A percentile compares a stretch with the other conserved stretches of the same genome.
phyloP scores from a whole-genome alignment of 2,888 invertebrate species.

The Crocallis elinguaria region DNA sequence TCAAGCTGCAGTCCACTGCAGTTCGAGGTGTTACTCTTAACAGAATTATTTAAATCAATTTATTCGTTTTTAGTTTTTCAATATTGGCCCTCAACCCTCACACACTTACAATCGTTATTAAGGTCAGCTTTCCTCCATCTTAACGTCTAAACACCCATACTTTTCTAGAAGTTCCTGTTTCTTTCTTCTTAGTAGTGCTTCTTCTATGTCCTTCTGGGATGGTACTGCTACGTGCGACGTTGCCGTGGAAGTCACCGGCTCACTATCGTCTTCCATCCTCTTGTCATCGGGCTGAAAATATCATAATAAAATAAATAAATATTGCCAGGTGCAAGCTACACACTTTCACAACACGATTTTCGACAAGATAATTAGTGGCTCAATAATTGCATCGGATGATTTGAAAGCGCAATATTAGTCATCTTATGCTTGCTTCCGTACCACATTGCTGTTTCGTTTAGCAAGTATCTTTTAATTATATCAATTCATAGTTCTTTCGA shows the following conservation, averaged over 20 bases:
- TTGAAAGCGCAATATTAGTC: too few species aligned
- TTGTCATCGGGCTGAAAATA: slow-evolving; percentile 72
- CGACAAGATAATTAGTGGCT: too few species aligned
- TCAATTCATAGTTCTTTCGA: too few species aligned
- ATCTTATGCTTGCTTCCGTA: too few species aligned
- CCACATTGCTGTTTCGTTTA: too few species aligned
- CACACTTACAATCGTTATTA: background rate
- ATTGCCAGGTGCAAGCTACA: background rate
- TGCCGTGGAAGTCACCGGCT: slow-evolving; percentile 42
- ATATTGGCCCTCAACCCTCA: slow-evolving; percentile 5
- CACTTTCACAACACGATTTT: too few species aligned
- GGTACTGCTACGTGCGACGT: slow-evolving; percentile 94
- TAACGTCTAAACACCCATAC: slow-evolving; percentile 87
- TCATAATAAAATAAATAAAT: background rate
- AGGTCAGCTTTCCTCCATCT: slow-evolving; percentile 72
- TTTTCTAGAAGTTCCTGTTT: slow-evolving; percentile 96
- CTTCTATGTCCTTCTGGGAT: slow-evolving; percentile 96
- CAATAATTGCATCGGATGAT: too few species aligned
- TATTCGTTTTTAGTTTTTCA: too few species aligned
- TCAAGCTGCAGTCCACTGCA: too few species aligned
- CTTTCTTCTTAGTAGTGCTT: slow-evolving; percentile 94
- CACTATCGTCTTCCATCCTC: slow-evolving; percentile 67
- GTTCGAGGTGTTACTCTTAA: too few species aligned
- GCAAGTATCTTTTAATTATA: too few species aligned
- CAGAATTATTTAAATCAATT: too few species aligned